These are phyloP conservation scores for Colossoma macropomum DNA, from an alignment of 2,113 vertebrate genomes.

Conservation along the genomic window DNA sequence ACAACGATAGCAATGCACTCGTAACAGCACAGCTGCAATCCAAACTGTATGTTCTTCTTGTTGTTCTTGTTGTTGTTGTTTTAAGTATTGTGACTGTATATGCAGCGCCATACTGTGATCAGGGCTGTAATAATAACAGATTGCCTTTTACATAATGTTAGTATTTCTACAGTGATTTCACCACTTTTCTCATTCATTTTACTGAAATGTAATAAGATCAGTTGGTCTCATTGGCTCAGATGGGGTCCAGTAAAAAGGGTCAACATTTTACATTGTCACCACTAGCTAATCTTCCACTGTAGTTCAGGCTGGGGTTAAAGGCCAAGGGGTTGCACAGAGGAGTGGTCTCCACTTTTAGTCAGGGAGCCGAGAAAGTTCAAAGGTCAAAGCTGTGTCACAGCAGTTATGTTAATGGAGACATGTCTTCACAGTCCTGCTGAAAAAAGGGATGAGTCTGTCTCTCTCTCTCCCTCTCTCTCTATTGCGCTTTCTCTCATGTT, in stretches of 20 bases:
- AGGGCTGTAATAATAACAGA: too few species aligned
- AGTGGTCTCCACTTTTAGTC: constrained; percentile 39
- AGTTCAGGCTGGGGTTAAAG: constrained; percentile 30
- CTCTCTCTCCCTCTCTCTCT: background rate
- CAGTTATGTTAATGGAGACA: constrained; percentile 58
- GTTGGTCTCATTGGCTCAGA: background rate
- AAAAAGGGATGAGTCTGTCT: constrained; percentile 16
- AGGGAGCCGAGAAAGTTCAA: constrained; percentile 40
- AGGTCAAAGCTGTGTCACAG: constrained; percentile 49
- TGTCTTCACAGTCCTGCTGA: constrained; percentile 23
- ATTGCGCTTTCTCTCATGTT: background rate
- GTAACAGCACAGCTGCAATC: too few species aligned
- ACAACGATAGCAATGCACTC: too few species aligned
- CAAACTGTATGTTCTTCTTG: too few species aligned
- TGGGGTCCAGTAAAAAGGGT: background rate
- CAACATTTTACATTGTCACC: background rate
- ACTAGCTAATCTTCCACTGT: constrained; percentile 3
- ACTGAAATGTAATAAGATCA: background rate
- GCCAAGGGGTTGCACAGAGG: background rate
- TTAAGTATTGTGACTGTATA: too few species aligned
- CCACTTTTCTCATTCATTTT: background rate
- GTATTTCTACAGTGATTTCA: too few species aligned
- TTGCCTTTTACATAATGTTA: too few species aligned
- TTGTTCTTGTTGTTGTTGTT: too few species aligned
- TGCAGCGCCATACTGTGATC: too few species aligned